Evolutionary conservation across 1,140 invertebrate genomes (phyloP), one percentile per base, ranked within the genome.

Genomic region (Hydropsyche tenuis): DNA sequence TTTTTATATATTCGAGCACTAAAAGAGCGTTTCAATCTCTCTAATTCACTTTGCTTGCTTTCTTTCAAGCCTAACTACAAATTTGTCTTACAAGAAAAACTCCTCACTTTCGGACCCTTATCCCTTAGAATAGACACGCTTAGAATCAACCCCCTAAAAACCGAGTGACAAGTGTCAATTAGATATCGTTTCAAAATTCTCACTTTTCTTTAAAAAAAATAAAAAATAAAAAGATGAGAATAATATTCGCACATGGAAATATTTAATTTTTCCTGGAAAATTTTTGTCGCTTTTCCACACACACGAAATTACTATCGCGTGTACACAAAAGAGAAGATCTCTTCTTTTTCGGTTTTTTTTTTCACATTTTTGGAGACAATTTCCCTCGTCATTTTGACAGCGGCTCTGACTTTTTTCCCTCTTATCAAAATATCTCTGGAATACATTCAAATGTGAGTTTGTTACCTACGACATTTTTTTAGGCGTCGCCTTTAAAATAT

Each of bases 161-260:
- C n/a, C 6, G 48, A 60, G 48, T 75, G 74, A 75, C 74, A 72
- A 72, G 69, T 75, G 74, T 75, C 74, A 75, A 75, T 75, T 75
- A 75, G 69, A 45, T 18, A 46, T 66, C 62, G 56, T 42, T 51
- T 25, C 43, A 70, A 53, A 51, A 53, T 53, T 68, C 53, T 51
- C 66, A 9, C n/a, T 22, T 14, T 12, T 27, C 60, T 14, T 16
- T 51, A 16, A 42, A 65, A 65, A 43, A 43, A 12, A 60, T n/a
- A 60, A n/a, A 20, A 14, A 20, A 7, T 16, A 5, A 53, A 7
- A n/a, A n/a, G 6, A 53, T 20, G 16, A 5, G 16, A 14, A 53
- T 53, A 53, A 5, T 7, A 53, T 53, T 20, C 6, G 5, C 16
- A 53, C 48, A 53, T 53, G 5, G 5, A 5, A 6, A 6, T 12